Percentiles rank a stretch among this genome's conserved stretches.
Conservation (phyloP, 1,140 invertebrate species). For the Drosophila willistoni region DNA sequence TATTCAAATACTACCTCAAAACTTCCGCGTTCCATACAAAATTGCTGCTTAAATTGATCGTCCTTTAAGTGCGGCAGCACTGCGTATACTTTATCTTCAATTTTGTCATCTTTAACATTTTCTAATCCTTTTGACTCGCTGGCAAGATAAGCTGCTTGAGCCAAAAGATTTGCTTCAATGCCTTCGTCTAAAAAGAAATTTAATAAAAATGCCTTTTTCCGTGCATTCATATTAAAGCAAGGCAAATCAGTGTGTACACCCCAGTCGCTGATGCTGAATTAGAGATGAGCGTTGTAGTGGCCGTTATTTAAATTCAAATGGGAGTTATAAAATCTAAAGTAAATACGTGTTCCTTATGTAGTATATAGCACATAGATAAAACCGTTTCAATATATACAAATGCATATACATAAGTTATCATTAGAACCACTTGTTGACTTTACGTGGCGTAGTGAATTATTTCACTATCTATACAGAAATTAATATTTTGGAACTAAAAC, state of each 20-base stretch:
- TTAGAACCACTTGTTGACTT: too few species aligned
- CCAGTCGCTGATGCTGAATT: neutral
- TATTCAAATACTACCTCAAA: conserved; percentile 38
- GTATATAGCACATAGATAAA: too few species aligned
- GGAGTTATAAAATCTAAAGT: neutral
- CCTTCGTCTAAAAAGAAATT: conserved; percentile 47
- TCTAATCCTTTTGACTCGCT: neutral
- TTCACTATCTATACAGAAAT: too few species aligned
- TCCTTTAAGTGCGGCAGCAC: neutral
- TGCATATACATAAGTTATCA: neutral
- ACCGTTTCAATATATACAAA: too few species aligned
- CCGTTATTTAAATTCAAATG: neutral
- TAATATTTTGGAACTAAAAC: too few species aligned
- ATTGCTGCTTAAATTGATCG: conserved; percentile 8
- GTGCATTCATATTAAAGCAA: conserved; percentile 32
- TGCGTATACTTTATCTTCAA: neutral
- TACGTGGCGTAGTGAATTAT: too few species aligned
- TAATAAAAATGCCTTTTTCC: conserved; percentile 39
- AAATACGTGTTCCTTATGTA: too few species aligned
- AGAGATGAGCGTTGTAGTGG: neutral
- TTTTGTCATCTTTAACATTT: neutral
- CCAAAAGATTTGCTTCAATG: conserved; percentile 19
- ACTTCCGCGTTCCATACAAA: too few species aligned
- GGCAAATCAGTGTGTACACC: conserved; percentile 13
- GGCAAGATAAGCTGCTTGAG: conserved; percentile 28